Base-by-base conservation (phyloP, 1,140 invertebrate species). In the Octopus sinensis region DNA sequence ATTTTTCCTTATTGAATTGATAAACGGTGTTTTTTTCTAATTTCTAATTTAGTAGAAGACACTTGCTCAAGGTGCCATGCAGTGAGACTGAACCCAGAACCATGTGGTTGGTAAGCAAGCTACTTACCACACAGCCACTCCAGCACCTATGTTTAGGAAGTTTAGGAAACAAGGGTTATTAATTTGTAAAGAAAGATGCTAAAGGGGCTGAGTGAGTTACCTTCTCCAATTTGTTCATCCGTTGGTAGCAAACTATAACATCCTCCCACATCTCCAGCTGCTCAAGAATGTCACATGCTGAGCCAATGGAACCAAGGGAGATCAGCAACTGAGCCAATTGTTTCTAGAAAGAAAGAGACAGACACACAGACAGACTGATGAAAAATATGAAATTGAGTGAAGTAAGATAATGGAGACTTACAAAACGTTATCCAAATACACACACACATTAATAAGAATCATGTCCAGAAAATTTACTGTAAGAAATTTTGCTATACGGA, bases 261-360 rank as follows among this genome's bases (percentile, higher is more conserved):
- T 98, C 94, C 85, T 98, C 96, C 97, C 97, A 99, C n/a, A 95
- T 90, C 83, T 96, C 92, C 10, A 98, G 91, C 77, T 93, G 91
- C 43, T 95, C 91, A 90, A 94, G 98, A 54, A 97, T 91, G 84
- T 98, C 96, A 17, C 99, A 91, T 53, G 97, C 97, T 53, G 93
- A 93, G 88, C 97, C 97, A 0, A 95, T 92, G 81, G 95, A 92
- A 53, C 96, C 96, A 54, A 98, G 87, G 85, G 94, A 94, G 0
- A 96, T 86, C 86, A 97, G 93, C 43, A 97, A 83, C 84, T 95
- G 93, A 3, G 95, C 96, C 62, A 97, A 91, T 80, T 95, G 93
- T 84, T 94, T 92, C 89, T 92, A 86, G 30, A 88, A 82, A 56
- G 68, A 80, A 71, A 80, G 30, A 71, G 17, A 6, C 30, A 43